Evolutionary conservation across 2,113 vertebrate species (phyloP), one percentile per base, ranked within the genome.

Genomic region (Neomonachus schauinslandi): DNA sequence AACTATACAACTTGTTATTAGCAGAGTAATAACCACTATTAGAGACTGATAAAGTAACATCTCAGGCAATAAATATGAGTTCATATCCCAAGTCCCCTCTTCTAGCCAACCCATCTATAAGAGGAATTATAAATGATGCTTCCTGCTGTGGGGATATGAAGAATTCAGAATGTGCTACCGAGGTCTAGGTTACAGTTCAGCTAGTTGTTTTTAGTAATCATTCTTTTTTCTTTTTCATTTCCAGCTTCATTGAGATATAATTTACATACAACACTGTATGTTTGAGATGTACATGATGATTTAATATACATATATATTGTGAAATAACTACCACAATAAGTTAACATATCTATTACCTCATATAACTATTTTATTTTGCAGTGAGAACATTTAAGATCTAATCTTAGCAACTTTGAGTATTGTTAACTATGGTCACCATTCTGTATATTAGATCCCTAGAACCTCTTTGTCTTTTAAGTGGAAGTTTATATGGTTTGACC

Each of bases 1-100:
- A 69, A 88, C 18, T 42, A 21, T 83, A 46, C 65, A 79, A 69
- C 31, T 14, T 49, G 13, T 86, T 67, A 79, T 69, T 80, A 95
- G 46, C 12, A 55, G 21, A 89, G n/a, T 90, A 95, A 84, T 46
- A 53, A 76, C 13, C 36, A 77, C 7, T 39, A 4, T 59, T 96
- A 61, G 8, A 89, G 39, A 88, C 31, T 36, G 53, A 91, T 72
- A 55, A 86, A 79, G 16, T 49, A 88, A 95, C 97, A 36, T 81
- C 51, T 55, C 42, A 91, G 36, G 76, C 12, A 92, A 61, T 83
- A 88, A 90, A 92, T 85, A 92, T 51, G 8, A 94, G 1, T 57
- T 63, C 61, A 89, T 77, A 91, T 22, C 31, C 5, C 28, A 53
- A n/a, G 5, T 16, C 10, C 9, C 16, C 24, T 87, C 26, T n/a